phyloP scores from a whole-genome alignment of 2,113 vertebrate genomes.

The Choloepus hoffmanni region DNA sequence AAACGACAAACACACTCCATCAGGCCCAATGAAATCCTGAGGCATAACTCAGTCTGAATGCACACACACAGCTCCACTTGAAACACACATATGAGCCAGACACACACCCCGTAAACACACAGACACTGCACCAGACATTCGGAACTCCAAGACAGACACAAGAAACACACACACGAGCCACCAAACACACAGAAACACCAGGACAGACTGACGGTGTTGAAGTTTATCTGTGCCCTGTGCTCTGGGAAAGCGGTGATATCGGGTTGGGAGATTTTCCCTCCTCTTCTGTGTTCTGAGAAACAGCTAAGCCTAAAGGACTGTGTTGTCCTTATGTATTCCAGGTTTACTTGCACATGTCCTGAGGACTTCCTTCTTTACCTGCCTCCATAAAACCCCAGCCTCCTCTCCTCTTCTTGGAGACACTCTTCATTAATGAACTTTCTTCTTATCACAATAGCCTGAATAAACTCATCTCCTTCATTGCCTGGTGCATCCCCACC shows the following conservation, averaged over 20 bases:
- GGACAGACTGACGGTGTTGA: rapidly evolving
- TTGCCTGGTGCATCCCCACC: rapidly evolving
- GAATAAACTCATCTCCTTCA: neutral
- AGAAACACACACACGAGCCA: neutral
- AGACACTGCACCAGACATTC: neutral
- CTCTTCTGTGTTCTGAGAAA: neutral
- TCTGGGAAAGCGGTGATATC: too few species aligned
- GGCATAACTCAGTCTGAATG: neutral
- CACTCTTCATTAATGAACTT: neutral
- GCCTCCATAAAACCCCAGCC: neutral
- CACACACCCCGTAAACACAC: too few species aligned
- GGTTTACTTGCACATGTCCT: neutral
- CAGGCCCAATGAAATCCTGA: rapidly evolving
- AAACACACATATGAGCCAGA: neutral
- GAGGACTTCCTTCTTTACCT: rapidly evolving
- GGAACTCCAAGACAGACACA: neutral
- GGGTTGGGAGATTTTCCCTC: too few species aligned
- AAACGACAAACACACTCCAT: neutral
- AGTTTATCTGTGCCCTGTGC: neutral
- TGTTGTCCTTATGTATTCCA: too few species aligned
- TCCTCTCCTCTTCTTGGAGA: neutral
- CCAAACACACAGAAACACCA: too few species aligned
- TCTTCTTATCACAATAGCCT: neutral
- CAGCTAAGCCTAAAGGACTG: rapidly evolving
- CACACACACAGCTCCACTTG: neutral